Conservation (phyloP, 1,140 invertebrate genomes). For the Nylanderia fulva region DNA sequence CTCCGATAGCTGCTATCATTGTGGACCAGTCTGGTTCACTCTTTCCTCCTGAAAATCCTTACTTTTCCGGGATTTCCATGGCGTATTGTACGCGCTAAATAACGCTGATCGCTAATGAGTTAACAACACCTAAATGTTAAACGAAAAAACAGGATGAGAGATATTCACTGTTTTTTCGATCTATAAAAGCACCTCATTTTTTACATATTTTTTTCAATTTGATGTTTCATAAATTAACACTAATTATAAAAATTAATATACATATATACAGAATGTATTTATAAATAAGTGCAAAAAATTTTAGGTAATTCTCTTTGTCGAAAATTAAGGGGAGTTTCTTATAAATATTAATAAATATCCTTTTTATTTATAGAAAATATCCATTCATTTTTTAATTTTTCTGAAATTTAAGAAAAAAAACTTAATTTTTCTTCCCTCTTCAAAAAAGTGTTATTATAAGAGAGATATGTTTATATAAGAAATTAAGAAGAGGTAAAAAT, state of each 20-base stretch:
- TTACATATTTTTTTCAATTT: not conserved
- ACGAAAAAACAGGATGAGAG: not conserved
- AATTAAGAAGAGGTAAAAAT: too few relatives aligned
- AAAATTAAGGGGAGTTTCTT: too few relatives aligned
- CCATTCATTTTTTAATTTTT: too few relatives aligned
- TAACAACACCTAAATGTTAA: not conserved
- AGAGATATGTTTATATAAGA: too few relatives aligned
- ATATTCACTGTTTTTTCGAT: not conserved
- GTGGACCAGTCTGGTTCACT: conserved; percentile 68
- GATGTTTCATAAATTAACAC: not conserved
- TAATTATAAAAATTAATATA: not conserved
- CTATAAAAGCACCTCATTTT: not conserved
- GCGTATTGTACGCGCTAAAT: conserved; percentile 45
- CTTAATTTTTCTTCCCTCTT: too few relatives aligned
- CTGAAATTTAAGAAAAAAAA: too few relatives aligned
- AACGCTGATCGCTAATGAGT: conserved; percentile 21
- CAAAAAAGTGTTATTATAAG: too few relatives aligned
- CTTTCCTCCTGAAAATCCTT: conserved; percentile 63
- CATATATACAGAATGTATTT: too few relatives aligned
- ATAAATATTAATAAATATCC: too few relatives aligned
- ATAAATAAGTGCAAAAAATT: too few relatives aligned
- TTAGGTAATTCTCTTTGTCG: too few relatives aligned
- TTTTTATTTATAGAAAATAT: too few relatives aligned
- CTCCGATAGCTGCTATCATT: conserved; percentile 80
- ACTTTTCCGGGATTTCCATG: conserved; percentile 66